phyloP scores from a whole-genome alignment of 2,888 invertebrate genomes.

The Orchestes rusci region DNA sequence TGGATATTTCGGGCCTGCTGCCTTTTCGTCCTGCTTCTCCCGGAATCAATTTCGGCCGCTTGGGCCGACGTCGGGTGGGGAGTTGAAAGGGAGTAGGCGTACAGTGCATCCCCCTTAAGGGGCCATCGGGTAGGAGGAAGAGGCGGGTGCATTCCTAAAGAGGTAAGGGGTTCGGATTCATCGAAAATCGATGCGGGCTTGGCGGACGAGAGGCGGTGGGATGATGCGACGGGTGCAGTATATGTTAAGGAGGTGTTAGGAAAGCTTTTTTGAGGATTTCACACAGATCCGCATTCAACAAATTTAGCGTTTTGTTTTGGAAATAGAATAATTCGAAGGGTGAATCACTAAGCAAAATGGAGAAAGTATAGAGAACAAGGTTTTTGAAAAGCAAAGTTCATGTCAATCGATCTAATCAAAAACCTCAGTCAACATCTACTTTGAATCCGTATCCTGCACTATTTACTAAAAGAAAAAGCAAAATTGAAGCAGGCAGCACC shows the following conservation, averaged over 20 bases:
- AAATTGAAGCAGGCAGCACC: too few species aligned
- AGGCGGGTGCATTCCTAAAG: constrained; percentile 15
- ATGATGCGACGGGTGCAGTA: constrained; percentile 13
- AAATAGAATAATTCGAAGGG: too few species aligned
- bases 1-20: too few species aligned
- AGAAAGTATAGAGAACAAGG: too few species aligned
- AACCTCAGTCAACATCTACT: too few species aligned
- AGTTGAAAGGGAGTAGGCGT: constrained; percentile 17
- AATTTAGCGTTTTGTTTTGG: background rate
- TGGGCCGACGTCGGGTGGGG: constrained; percentile 8
- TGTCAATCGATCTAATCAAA: too few species aligned
- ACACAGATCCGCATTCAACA: constrained; percentile 9
- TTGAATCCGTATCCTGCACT: too few species aligned
- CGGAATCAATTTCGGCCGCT: constrained; percentile 26
- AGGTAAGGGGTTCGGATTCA: constrained; percentile 17
- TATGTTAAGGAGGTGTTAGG: constrained; percentile 24
- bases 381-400: too few species aligned
- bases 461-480: too few species aligned
- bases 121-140: background rate
- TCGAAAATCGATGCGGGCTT: constrained; percentile 26
- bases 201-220: constrained; percentile 22
- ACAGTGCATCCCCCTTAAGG: constrained; percentile 15
- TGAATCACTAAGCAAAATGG: too few species aligned
- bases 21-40: too few species aligned
- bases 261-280: constrained; percentile 22